Base-by-base conservation (phyloP, 92 coral and sea anemone species). In the Umimayanthus chanpuru region DNA sequence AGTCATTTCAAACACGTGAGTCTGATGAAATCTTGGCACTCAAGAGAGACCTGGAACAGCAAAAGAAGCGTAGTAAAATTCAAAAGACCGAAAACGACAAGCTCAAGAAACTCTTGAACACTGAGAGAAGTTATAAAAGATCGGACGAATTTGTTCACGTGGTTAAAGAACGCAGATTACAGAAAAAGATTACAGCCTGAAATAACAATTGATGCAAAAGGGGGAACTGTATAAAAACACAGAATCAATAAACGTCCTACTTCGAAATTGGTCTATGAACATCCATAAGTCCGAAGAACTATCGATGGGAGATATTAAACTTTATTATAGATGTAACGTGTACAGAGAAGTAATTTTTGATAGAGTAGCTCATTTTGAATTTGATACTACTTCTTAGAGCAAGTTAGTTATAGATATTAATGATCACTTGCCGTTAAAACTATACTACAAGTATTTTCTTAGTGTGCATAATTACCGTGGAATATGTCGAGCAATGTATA, bases 91-190 rank as follows among this genome's bases (percentile, higher is more conserved):
- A 95, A 30, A 87, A 73, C 32, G 94, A 89, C 53, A 95, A 95
- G 81, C 90, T 95, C 25, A 95, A 91, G 90, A 90, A 89, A 81
- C 90, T 95, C 30, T 89, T 93, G 29, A 89, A 85, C 77, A 91
- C 98, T 18, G 98, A 93, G 75, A 94, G 91, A 67, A 90, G 91
- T 58, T 90, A 92, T 61, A 94, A 94, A 85, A 92, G 88, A 78
- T 90, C 98, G 1, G 98, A 95, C 73, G 98, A 94, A 78, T 88
- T 86, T 29, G 98, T 94, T 21, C 82, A 84, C n/a, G 95, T 86
- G 39, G 90, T 95, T 15, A 90, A 94, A 66, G 89, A 92, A 74
- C 80, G 94, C 77, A 55, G 87, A 83, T 41, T 71, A 83, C 70
- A 47, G 87, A 83, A 83, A 70, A 83, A 30, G 29, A 21, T 26